These are phyloP conservation scores for Centropyge bicolor DNA, from an alignment of 2,797 vertebrate species.

Conservation along the genomic window DNA sequence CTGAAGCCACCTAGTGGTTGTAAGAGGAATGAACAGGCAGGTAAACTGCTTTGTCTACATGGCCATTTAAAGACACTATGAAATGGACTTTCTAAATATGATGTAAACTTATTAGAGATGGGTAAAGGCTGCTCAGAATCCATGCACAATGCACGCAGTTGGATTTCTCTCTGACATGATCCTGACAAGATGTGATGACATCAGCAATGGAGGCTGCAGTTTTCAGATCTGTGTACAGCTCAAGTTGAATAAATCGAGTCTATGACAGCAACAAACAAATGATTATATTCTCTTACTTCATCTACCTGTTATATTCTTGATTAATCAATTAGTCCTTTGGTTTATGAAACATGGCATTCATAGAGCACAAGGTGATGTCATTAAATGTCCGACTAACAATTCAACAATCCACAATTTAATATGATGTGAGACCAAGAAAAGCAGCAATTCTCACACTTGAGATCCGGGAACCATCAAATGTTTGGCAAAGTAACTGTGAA, in stretches of 20 bases:
- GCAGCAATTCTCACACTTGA: background rate
- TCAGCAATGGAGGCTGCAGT: background rate
- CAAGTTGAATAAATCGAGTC: too few relatives aligned
- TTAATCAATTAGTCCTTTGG: background rate
- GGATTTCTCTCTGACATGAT: background rate
- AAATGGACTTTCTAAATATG: background rate
- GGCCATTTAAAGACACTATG: background rate
- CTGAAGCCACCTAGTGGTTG: conserved; percentile 33
- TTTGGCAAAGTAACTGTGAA: background rate
- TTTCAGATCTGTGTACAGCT: background rate
- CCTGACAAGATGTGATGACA: background rate
- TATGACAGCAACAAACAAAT: too few relatives aligned
- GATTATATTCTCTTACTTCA: too few relatives aligned
- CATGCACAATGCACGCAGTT: background rate
- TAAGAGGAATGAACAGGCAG: background rate
- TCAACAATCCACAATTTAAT: background rate
- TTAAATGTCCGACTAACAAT: background rate
- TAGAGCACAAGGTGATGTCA: background rate
- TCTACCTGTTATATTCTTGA: too few relatives aligned
- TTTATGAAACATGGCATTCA: background rate
- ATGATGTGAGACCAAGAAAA: too few relatives aligned
- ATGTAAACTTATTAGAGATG: background rate
- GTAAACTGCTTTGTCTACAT: background rate
- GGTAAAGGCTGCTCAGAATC: background rate
- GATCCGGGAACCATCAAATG: background rate